Evolutionary conservation across 2,888 invertebrate genomes (phyloP).

Genomic region (Asteroscopus sphinx): DNA sequence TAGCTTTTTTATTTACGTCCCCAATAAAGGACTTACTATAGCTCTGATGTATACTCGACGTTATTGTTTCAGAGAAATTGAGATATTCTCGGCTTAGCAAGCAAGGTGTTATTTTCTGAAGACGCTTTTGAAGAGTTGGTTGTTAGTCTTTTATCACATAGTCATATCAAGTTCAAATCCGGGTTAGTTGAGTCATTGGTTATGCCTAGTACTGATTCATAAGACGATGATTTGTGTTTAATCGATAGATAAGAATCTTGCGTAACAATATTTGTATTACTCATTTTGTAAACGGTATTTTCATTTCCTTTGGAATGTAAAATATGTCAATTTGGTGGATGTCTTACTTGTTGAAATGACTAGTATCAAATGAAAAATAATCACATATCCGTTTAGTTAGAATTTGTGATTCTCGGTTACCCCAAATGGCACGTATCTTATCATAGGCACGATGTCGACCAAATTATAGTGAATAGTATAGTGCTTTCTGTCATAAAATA

Average conservation of each 20-base stretch:
- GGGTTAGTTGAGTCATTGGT: conserved; percentile 53
- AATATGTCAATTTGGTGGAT: conserved; percentile 1
- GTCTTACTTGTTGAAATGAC: background rate
- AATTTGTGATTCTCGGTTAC: too few species aligned
- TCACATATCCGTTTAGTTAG: too few species aligned
- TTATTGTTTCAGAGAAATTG: conserved; percentile 85
- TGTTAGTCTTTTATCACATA: conserved; percentile 10
- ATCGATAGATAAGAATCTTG: conserved; percentile 50
- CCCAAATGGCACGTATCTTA: too few species aligned
- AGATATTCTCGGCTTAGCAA: conserved; percentile 68
- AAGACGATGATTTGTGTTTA: conserved; percentile 46
- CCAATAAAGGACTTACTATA: conserved; percentile 84
- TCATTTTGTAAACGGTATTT: conserved; percentile 41
- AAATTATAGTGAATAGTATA: too few species aligned
- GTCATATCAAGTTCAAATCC: conserved; percentile 31
- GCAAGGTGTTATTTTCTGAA: conserved; percentile 49
- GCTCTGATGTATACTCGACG: conserved; percentile 66
- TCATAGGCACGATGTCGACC: too few species aligned
- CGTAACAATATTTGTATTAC: conserved; percentile 37
- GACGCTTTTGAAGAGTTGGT: conserved; percentile 16
- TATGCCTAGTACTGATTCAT: conserved; percentile 48
- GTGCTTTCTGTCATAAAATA: too few species aligned
- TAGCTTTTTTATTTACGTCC: conserved; percentile 77
- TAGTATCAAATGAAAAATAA: too few species aligned
- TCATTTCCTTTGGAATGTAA: conserved; percentile 37